These are phyloP conservation scores for Arge pagana DNA, from an alignment of 2,888 invertebrate genomes.

Conservation along the genomic window DNA sequence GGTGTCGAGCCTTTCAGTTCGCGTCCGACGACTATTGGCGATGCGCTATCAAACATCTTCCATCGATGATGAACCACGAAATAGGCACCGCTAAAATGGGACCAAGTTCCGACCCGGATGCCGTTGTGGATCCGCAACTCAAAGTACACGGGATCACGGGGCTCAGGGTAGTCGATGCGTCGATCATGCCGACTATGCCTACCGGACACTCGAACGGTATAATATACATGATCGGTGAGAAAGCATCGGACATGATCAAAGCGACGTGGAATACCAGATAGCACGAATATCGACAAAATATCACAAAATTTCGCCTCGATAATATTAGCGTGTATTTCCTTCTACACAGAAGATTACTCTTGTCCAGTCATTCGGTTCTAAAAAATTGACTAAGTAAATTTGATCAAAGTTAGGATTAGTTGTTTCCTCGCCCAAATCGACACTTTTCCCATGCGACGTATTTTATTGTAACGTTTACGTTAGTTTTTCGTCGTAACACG, in stretches of 20 bases:
- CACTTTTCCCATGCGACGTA: too few species aligned
- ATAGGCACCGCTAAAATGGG: conserved; percentile 66
- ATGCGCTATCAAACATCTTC: conserved; percentile 66
- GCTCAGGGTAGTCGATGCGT: conserved; percentile 64
- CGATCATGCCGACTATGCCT: conserved; percentile 65
- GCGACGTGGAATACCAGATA: conserved; percentile 51
- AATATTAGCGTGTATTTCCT: too few species aligned
- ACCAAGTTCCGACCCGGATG: conserved; percentile 58
- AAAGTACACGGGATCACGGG: conserved; percentile 61
- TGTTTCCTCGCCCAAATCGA: too few species aligned
- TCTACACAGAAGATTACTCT: too few species aligned
- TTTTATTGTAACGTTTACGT: too few species aligned
- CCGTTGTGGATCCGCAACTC: conserved; percentile 64
- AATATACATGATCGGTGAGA: conserved; percentile 67
- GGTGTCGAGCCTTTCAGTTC: conserved; percentile 61
- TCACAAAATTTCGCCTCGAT: too few species aligned
- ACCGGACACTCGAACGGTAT: conserved; percentile 65
- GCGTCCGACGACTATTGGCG: conserved; percentile 69
- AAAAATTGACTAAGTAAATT: too few species aligned
- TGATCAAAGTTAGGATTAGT: too few species aligned
- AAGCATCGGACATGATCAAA: conserved; percentile 65
- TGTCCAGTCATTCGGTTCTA: too few species aligned
- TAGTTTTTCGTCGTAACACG: too few species aligned
- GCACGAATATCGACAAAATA: too few species aligned
- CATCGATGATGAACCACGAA: conserved; percentile 69